Base-by-base conservation (phyloP, 2,113 vertebrate genomes). In the Macrotus californicus region DNA sequence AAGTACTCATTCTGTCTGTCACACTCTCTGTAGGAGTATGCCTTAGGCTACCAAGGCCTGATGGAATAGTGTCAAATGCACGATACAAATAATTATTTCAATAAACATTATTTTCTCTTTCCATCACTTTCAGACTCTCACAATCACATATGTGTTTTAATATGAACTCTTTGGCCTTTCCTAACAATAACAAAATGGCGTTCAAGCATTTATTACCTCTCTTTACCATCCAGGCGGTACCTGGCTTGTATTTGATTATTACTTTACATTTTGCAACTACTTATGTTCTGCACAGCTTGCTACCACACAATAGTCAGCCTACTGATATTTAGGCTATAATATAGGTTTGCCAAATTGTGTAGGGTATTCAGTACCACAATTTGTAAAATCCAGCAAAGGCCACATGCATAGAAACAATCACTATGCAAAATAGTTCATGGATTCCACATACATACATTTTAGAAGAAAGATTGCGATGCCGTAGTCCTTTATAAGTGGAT, bases 31-130 rank as follows among this genome's bases (percentile, higher is more conserved):
- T 54, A 87, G 34, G 11, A 91, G 6, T 43, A 7, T 89, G 39
- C 21, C 87, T 93, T 76, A 92, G 87, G 52, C 80, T 91, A 92
- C 13, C 64, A 61, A 76, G 31, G 19, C 29, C 48, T 87, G 59
- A 85, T 96, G 54, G 95, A 88, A 89, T 95, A 72, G 93, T 75
- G 86, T 80, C 72, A 94, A 94, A 96, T 34, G 50, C 6, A 18
- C 0, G 14, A 54, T 67, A 43, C 12, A 36, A 46, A 84, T 87
- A 94, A 94, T 94, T 92, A 95, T 96, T 97, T 96, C 73, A 75
- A 34, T 86, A 95, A 89, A 84, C 54, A 21, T 7, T 80, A 41
- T 88, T 97, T 94, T 85, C 67, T 79, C 31, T 95, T 96, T 89
- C 11, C 12, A 54, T 52, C 50, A 7, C 34, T 93, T 88, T 70